Conservation (phyloP, 1,140 invertebrate species). For the Temnothorax nylanderi region DNA sequence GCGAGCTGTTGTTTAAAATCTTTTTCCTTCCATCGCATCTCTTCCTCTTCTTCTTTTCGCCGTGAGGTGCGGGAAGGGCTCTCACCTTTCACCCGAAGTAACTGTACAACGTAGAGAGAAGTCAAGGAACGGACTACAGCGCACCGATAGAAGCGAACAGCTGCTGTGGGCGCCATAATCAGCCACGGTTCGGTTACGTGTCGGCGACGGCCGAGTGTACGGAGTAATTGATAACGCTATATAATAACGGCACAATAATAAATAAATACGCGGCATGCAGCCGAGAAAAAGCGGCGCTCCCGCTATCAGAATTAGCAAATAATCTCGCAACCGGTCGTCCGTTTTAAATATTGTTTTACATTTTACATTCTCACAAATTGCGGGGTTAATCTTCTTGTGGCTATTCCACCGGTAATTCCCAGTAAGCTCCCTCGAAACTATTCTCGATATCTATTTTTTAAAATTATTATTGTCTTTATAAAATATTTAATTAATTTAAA, state of each 20-base stretch:
- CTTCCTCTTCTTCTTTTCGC: background rate
- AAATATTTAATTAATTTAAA: background rate
- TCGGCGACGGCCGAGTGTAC: background rate
- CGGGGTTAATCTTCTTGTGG: background rate
- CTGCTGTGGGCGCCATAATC: conserved; percentile 59
- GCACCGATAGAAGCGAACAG: conserved; percentile 51
- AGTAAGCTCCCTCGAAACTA: background rate
- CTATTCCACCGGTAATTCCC: background rate
- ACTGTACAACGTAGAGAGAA: conserved; percentile 69
- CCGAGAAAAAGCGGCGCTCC: background rate
- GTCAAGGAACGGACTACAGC: conserved; percentile 59
- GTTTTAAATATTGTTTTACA: background rate
- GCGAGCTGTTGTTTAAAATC: background rate
- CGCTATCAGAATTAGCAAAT: background rate
- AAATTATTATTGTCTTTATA: background rate
- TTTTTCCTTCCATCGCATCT: background rate
- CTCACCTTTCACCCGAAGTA: conserved; percentile 73
- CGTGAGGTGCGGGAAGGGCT: conserved; percentile 9
- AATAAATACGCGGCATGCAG: background rate
- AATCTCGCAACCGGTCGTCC: background rate
- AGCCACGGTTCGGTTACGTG: conserved; percentile 34
- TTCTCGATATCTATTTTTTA: background rate
- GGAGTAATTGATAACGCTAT: conserved; percentile 34
- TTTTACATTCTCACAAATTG: background rate
- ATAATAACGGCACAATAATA: conserved; percentile 38